These are phyloP conservation scores for Apogon talboti DNA, from an alignment of 2,797 vertebrate species.

Conservation along the genomic window DNA sequence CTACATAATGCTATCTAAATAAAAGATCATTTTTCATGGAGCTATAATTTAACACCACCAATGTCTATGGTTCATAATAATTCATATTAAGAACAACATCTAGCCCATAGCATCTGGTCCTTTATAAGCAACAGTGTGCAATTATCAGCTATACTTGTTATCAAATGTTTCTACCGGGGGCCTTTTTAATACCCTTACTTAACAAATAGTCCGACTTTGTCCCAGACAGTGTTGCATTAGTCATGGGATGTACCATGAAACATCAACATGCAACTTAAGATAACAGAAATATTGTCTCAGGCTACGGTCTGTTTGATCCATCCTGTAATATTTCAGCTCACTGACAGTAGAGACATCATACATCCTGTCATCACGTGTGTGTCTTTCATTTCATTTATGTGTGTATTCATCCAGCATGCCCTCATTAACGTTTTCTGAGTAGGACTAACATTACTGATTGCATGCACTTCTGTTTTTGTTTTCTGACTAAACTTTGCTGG, in stretches of 20 bases:
- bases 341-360: slow-evolving; percentile 30
- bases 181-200: slow-evolving; percentile 59
- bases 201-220: slow-evolving; percentile 44
- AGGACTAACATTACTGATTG: slow-evolving; percentile 73
- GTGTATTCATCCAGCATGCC: slow-evolving; percentile 72
- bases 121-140: slow-evolving; percentile 43
- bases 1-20: slow-evolving; percentile 23
- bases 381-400: slow-evolving; percentile 45
- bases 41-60: slow-evolving; percentile 12
- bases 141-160: slow-evolving; percentile 54
- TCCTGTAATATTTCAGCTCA: slow-evolving; percentile 62
- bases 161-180: slow-evolving; percentile 41
- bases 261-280: slow-evolving; percentile 15
- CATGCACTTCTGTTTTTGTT: slow-evolving; percentile 67
- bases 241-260: slow-evolving; percentile 2
- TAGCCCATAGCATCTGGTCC: slow-evolving; percentile 41
- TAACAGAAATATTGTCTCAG: background rate
- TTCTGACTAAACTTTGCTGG: slow-evolving; percentile 25
- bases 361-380: slow-evolving; percentile 34
- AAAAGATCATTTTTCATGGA: slow-evolving; percentile 28
- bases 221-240: slow-evolving; percentile 9
- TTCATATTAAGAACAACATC: slow-evolving; percentile 53
- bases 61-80: slow-evolving; percentile 7
- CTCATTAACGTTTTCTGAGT: slow-evolving; percentile 44
- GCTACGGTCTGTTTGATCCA: slow-evolving; percentile 61